Base-by-base conservation (phyloP, 1,140 invertebrate species). In the Neotoxoptera formosana region DNA sequence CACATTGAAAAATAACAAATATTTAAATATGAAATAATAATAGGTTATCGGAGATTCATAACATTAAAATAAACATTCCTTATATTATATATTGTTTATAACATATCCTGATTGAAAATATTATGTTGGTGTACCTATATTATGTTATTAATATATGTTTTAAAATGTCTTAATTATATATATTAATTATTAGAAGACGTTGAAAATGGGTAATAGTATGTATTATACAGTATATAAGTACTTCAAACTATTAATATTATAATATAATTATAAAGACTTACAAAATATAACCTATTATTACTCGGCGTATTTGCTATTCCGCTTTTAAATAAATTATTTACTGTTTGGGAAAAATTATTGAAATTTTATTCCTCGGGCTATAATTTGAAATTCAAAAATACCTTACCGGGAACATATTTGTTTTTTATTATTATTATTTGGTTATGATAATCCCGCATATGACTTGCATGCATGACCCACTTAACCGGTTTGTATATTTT, bases 401-500 rank as follows among this genome's bases (percentile, higher is more conserved):
- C 11, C 60, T 17, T 76, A 76, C 6, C 20, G 51, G 51, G 51
- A 53, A 53, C 21, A 2, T 53, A 53, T 53, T 53, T 41, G 41
- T 23, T 53, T 7, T 53, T 41, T 83, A 36, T 83, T 23, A 83
- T 89, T n/a, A 48, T 51, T 89, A 36, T 89, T 89, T 89, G 87
- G 51, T 56, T 89, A 89, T 45, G 23, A 30, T 53, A 67, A 47
- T 88, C n/a, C 34, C 21, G n/a, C 11, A 23, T n/a, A n/a, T 17
- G 60, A 76, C 60, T 76, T 76, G 60, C 17, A 76, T 88, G 6
- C 23, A 21, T 47, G 56, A 30, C n/a, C 30, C 67, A 53, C 23
- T 93, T 47, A 34, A 84, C 91, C 83, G 47, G 91, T 93, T 84
- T 83, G 48, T 30, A 36, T 36, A 93, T 51, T 51, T 87, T 93